A percentile compares a stretch with the other conserved stretches of the same genome.
phyloP scores from a whole-genome alignment of 2,113 vertebrate species.

The Lophius piscatorius region DNA sequence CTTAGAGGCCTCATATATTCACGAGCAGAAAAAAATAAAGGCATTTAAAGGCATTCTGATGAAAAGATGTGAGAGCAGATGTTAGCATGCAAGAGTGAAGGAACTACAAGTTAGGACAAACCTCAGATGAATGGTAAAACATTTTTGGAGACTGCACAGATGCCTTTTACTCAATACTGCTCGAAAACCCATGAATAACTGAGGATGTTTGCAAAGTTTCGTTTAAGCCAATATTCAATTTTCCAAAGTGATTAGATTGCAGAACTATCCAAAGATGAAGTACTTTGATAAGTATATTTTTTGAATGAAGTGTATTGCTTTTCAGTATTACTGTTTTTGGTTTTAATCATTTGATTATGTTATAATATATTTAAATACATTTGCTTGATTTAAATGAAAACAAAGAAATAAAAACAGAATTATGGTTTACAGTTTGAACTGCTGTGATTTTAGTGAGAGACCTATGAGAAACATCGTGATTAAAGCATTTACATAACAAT shows the following conservation, averaged over 20 bases:
- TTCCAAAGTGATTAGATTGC: slow-evolving; percentile 2
- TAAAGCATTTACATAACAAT: too few relatives aligned
- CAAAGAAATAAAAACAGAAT: slow-evolving; percentile 17
- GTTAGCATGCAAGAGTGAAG: slow-evolving; percentile 2
- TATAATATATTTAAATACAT: slow-evolving; percentile 30
- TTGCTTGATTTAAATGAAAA: slow-evolving; percentile 23
- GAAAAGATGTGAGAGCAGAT: not conserved
- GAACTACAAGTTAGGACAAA: not conserved
- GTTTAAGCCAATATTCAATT: slow-evolving; percentile 21
- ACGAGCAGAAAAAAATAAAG: not conserved
- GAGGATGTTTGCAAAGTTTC: slow-evolving; percentile 9
- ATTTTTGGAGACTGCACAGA: slow-evolving; percentile 2
- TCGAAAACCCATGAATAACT: not conserved
- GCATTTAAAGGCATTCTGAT: too few relatives aligned
- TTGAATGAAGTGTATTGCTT: slow-evolving; percentile 36
- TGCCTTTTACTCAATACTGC: slow-evolving; percentile 25
- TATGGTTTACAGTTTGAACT: not conserved
- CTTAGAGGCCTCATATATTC: slow-evolving; percentile 18
- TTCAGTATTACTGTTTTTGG: slow-evolving; percentile 14
- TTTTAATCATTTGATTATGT: slow-evolving; percentile 15
- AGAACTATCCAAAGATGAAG: slow-evolving; percentile 25
- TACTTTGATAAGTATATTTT: slow-evolving; percentile 26
- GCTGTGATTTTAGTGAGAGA: too few relatives aligned
- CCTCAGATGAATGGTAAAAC: not conserved
- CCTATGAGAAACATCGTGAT: too few relatives aligned